Percentiles rank a stretch among this genome's conserved stretches.
Conservation (phyloP, 2,888 invertebrate species). For the Xylocampa areola region DNA sequence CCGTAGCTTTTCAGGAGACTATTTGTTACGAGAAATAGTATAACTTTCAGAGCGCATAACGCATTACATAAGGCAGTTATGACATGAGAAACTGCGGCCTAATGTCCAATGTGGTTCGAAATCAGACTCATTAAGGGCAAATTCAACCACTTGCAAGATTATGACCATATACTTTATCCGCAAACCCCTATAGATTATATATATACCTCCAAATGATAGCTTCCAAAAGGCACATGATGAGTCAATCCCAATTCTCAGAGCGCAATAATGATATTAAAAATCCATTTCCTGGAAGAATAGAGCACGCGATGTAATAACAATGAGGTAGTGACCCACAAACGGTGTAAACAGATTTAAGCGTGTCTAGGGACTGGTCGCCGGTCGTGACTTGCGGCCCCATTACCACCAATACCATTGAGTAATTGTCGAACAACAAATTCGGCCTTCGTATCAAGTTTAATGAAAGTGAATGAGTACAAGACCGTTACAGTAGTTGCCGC, state of each 20-base stretch:
- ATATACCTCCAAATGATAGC: too few species aligned
- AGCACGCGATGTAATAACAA: constrained; percentile 27
- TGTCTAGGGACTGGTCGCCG: constrained; percentile 34
- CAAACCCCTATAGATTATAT: too few species aligned
- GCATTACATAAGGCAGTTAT: too few species aligned
- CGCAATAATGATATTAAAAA: constrained; percentile 28
- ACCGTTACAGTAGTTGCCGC: constrained; percentile 13
- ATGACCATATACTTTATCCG: too few species aligned
- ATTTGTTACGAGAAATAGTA: too few species aligned
- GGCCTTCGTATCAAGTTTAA: constrained; percentile 53
- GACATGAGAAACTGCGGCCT: too few species aligned
- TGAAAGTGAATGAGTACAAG: constrained; percentile 52
- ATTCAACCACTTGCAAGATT: too few species aligned
- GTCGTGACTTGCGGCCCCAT: constrained; percentile 33
- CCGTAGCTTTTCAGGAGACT: too few species aligned
- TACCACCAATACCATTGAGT: constrained; percentile 44
- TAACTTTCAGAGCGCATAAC: too few species aligned
- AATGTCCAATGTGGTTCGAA: too few species aligned
- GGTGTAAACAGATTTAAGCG: constrained; percentile 28
- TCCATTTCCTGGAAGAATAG: constrained; percentile 20
- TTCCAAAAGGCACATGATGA: neutral
- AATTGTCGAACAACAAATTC: constrained; percentile 43
- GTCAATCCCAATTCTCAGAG: constrained; percentile 12
- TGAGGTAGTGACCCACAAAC: constrained; percentile 36
- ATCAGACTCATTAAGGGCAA: too few species aligned